A percentile compares a stretch with the other conserved stretches of the same genome.
Evolutionary conservation across 1,140 invertebrate genomes (phyloP).

Genomic region (Drosophila aff.): DNA sequence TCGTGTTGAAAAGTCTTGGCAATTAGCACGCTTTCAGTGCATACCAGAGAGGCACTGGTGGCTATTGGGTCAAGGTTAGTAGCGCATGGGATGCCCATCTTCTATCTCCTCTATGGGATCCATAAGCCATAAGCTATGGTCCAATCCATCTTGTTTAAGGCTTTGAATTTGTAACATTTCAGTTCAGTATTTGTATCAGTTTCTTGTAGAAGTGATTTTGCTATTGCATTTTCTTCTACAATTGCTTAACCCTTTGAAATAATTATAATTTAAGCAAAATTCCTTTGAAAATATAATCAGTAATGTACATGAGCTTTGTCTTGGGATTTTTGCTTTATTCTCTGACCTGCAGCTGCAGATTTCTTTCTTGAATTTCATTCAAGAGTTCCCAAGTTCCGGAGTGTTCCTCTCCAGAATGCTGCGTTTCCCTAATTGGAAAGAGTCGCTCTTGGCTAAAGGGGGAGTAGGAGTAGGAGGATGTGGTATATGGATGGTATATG

Average conservation of each 20-base stretch:
- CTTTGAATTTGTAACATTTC: background rate
- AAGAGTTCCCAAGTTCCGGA: conserved; percentile 15
- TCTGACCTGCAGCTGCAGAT: conserved; percentile 2
- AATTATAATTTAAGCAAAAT: background rate
- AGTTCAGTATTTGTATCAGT: background rate
- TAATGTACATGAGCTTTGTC: background rate
- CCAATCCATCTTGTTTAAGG: conserved; percentile 29
- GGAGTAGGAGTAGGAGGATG: background rate
- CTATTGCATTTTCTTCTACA: background rate
- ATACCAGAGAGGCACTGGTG: conserved; percentile 36
- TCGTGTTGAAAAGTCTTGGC: conserved; percentile 67
- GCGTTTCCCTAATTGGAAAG: conserved; percentile 20
- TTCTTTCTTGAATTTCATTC: conserved; percentile 3
- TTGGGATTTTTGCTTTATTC: background rate
- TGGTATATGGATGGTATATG: background rate
- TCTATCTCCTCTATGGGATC: background rate
- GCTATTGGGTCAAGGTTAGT: conserved; percentile 74
- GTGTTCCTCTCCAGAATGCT: conserved; percentile 10
- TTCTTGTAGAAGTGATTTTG: background rate
- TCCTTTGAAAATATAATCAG: background rate
- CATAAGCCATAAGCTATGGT: background rate
- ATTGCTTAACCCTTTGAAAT: background rate
- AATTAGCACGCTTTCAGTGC: conserved; percentile 78
- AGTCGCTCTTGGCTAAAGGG: background rate
- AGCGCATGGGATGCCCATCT: conserved; percentile 36